Conservation (phyloP, 1,140 invertebrate species). For the Ridgeia piscesae region DNA sequence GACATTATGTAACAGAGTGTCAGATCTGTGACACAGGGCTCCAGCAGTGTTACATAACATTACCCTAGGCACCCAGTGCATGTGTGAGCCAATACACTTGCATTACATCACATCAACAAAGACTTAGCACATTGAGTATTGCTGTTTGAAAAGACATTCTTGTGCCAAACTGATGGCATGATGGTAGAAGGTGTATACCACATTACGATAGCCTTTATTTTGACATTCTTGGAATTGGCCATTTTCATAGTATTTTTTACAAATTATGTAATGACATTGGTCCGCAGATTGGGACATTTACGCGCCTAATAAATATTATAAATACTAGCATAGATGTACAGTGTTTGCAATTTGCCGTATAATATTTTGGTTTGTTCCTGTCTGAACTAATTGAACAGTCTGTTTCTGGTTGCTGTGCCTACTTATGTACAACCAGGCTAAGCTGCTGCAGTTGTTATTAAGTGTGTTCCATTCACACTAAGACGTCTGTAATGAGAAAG, state of each 20-base stretch:
- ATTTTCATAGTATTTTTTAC: background rate
- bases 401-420: too few species aligned
- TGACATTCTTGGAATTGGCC: background rate
- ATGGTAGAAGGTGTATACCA: background rate
- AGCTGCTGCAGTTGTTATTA: too few species aligned
- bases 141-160: background rate
- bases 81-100: background rate
- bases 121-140: background rate
- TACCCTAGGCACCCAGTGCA: background rate
- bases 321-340: too few species aligned
- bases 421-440: too few species aligned
- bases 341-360: too few species aligned
- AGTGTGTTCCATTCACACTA: too few species aligned
- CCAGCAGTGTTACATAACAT: background rate
- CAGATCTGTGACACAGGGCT: background rate
- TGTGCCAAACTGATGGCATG: background rate
- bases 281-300: too few species aligned
- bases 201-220: background rate
- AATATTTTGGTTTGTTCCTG: too few species aligned
- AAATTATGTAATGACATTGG: background rate
- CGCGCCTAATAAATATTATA: too few species aligned
- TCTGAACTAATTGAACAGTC: too few species aligned
- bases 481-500: too few species aligned
- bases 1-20: background rate
- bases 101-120: background rate